Conservation (phyloP, 2,888 invertebrate genomes). For the Flabesymbios commensalis region DNA sequence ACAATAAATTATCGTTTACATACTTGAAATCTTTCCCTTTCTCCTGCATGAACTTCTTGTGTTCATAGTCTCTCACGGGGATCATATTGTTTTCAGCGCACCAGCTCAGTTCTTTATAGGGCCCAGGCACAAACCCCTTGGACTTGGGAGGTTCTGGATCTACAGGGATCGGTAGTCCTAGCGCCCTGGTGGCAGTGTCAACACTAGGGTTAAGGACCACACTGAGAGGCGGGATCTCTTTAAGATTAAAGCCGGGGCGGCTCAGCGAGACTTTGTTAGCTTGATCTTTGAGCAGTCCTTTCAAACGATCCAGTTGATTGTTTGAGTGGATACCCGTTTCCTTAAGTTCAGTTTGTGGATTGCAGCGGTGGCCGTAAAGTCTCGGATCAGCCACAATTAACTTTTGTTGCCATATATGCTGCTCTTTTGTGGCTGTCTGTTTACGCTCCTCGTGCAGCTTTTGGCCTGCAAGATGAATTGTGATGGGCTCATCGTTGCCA, state of each 20-base stretch:
- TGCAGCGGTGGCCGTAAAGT: conserved; percentile 48
- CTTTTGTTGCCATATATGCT: conserved; percentile 12
- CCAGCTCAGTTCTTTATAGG: conserved; percentile 18
- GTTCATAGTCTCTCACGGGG: conserved; percentile 26
- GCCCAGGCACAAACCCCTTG: conserved; percentile 28
- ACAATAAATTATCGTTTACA: no score
- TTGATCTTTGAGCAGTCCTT: conserved; percentile 50
- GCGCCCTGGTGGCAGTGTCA: conserved; percentile 43
- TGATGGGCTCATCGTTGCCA: conserved; percentile 42
- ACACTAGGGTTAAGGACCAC: conserved; percentile 55
- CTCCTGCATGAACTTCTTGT: conserved; percentile 10
- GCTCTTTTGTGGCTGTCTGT: not conserved
- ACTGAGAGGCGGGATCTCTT: conserved; percentile 51
- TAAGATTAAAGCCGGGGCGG: conserved; percentile 34
- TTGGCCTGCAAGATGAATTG: conserved; percentile 49
- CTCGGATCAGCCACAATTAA: conserved; percentile 46
- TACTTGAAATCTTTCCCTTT: conserved; percentile 33
- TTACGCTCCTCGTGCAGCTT: conserved; percentile 8
- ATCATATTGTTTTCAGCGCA: conserved; percentile 22
- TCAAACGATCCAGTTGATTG: conserved; percentile 53
- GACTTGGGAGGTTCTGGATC: not conserved
- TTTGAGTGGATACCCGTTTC: conserved; percentile 46
- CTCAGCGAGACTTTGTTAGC: conserved; percentile 44
- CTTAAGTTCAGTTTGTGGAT: conserved; percentile 53
- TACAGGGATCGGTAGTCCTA: conserved; percentile 29